Evolutionary conservation across 2,888 invertebrate genomes (phyloP), one percentile per base, ranked within the genome.

Genomic region (Epistrophella euchroma): DNA sequence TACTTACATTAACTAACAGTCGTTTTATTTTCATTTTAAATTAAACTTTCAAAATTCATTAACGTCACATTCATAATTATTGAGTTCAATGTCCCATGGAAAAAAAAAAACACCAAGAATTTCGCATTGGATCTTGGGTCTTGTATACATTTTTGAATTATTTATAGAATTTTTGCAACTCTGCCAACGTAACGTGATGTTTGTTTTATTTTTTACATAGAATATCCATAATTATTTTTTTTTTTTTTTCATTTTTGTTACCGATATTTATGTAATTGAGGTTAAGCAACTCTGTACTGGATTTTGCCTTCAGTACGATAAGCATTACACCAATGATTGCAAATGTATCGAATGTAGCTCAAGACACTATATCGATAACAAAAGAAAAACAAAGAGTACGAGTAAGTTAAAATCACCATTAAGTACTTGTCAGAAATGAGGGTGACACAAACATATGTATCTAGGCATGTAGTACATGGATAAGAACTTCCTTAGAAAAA

Each of bases 31-130:
- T n/a, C 2, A n/a, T n/a, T n/a, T 43, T 7, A 43, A 43, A 7
- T 43, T 7, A 43, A 40, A 40, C 40, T 47, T 19, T 10, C 10
- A 47, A 47, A 50, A 52, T 15, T 25, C 13, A 25, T 25, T 25
- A 25, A 22, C 50, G 22, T 2, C 5, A 13, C 25, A 25, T 25
- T 52, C 2, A 60, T 68, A 50, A 40, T 17, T 10, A n/a, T 22
- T 19, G 60, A 50, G 77, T 77, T 77, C 77, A 77, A 77, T 77
- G 77, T 77, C 77, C 77, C 60, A 32, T 9, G 15, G 7, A 25
- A 25, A 25, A 32, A 58, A 45, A 50, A 43, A 17, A 45, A 50
- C 32, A 17, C 15, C n/a, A 43, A 19, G 19, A 22, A 68, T 47
- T 70, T 55, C 4, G 50, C 52, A 62, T 43, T 43, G 40, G 45